Base-by-base conservation (phyloP, 2,113 vertebrate species). In the Emydocephalus ijimae region DNA sequence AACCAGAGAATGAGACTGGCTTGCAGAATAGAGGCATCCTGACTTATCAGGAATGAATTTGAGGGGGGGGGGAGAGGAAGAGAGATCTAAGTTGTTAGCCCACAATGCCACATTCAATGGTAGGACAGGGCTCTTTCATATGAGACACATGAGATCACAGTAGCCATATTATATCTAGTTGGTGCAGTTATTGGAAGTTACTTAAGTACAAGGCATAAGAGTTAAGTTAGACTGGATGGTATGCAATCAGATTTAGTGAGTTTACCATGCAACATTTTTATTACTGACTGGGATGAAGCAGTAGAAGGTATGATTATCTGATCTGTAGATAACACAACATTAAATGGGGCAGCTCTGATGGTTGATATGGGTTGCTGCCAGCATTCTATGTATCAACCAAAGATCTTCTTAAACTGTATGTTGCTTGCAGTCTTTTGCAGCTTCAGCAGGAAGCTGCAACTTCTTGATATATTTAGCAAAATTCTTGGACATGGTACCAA, bases 1-100 rank as follows among this genome's bases (percentile, higher is more conserved):
- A 95, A 94, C 93, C 15, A 56, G 50, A 54, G 23, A 90, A 56
- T 93, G 89, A 90, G 85, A 91, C 69, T 94, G 92, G 90, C 85
- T 90, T 12, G 90, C 89, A 52, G 29, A 87, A n/a, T 59, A 10
- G 45, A 56, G 39, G 48, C 26, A 59, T 26, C 24, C 87, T 90
- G 39, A 15, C 29, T 92, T 88, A 12, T 14, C 39, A 74, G 34
- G 21, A 88, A 88, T 52, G 34, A 59, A 61, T 29, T 48, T 50
- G 48, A 50, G 8, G 48, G 48, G 6, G 48, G 48, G 48, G 48
- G 48, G 48, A 50, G 48, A 9, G 48, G 48, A 7, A 50, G 48
- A 50, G 50, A 52, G 50, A 11, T 93, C 94, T 89, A 91, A 48
- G 14, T 61, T 85, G 89, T 93, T 26, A 54, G 43, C 64, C 29